Evolutionary conservation across 2,113 vertebrate species (phyloP), one percentile per base, ranked within the genome.

Genomic region (Callocephalon fimbriatum): DNA sequence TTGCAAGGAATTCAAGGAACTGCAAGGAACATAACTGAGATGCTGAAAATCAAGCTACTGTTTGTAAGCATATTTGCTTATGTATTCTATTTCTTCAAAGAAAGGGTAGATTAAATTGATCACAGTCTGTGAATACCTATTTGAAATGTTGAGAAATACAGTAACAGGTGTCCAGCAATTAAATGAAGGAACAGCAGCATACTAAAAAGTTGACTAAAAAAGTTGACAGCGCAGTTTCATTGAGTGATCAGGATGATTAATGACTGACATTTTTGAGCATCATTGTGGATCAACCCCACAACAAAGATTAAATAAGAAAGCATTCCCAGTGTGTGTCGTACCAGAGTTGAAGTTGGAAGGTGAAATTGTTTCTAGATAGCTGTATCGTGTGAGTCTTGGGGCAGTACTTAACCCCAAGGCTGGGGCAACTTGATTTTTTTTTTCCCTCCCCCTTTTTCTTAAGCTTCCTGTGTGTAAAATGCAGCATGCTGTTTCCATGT

Each of bases 391-490:
- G 35, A 26, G 13, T 44, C 26, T 61, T 79, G 9, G 8, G 53
- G 3, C 10, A 40, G 22, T 67, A 35, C 20, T 53, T 74, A 71
- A 62, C 12, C 5, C 8, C 0, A 3, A 27, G 26, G 2, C 38
- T 85, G 29, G 1, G 6, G 6, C 6, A 70, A 18, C 22, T 42
- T 3, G 0, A 6, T 67, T 67, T 19, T 19, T 14, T 14, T 35
- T 62, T 22, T 19, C 4, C 0, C 1, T 18, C 15, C 2, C 2
- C 2, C 5, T 56, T 58, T 62, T 38, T 38, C 4, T 32, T 38
- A 81, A 76, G 5, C 7, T 6, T 61, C 5, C 37, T 53, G 27
- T 7, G 18, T 40, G 3, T 40, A 40, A 44, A 86, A 53, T 80
- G 40, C 32, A 80, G 10, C 1, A 2, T 66, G 6, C 2, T 65